Conservation (phyloP, 2,888 invertebrate genomes). For the Dynastes hyllus region DNA sequence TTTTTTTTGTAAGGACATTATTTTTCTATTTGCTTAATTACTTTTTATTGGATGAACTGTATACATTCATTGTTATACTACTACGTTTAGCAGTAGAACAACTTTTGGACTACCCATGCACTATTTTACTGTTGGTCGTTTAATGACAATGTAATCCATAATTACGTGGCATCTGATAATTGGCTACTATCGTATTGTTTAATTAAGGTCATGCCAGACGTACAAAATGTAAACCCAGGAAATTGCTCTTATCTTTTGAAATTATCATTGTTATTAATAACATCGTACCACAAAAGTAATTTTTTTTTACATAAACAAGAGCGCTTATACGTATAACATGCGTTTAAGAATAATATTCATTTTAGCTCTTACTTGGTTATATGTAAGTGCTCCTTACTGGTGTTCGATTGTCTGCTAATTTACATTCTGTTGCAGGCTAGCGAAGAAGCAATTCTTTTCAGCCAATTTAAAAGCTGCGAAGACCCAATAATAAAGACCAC, state of each 20-base stretch:
- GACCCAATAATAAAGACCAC: conserved; percentile 13
- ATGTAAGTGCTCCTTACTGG: not conserved
- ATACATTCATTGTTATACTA: no score
- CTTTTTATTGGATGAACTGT: no score
- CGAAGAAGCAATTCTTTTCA: conserved; percentile 14
- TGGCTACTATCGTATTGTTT: no score
- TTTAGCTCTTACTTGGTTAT: not conserved
- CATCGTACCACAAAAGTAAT: not conserved
- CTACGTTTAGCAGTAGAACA: no score
- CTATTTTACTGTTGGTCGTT: no score
- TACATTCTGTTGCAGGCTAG: not conserved
- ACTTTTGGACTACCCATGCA: no score
- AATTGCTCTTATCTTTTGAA: not conserved
- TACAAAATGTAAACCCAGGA: not conserved
- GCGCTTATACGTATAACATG: not conserved
- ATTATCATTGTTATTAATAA: not conserved
- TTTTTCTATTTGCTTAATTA: no score
- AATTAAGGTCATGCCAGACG: no score
- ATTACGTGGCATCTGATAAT: no score
- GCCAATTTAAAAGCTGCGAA: conserved; percentile 30
- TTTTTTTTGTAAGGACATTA: no score
- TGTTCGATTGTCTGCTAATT: not conserved
- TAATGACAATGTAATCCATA: no score
- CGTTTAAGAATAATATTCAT: not conserved
- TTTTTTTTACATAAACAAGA: not conserved